Evolutionary conservation across 2,113 vertebrate genomes (phyloP).

Genomic region (Periophthalmus modestus): DNA sequence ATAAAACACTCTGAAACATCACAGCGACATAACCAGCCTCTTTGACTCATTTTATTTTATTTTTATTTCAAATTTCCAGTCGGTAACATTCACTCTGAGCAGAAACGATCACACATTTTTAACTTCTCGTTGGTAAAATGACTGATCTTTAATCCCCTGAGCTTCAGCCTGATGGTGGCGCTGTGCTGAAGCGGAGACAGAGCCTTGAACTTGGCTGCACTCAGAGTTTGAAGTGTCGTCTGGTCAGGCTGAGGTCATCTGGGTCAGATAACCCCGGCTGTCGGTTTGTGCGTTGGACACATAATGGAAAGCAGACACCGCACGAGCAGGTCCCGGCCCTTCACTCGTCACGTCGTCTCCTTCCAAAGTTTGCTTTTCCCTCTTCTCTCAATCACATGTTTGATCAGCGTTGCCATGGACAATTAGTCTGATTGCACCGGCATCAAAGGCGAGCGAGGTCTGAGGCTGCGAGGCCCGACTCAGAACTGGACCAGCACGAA

Average conservation of each 20-base stretch:
- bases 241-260: constrained; percentile 59
- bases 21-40: no score
- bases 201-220: constrained; percentile 21
- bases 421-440: constrained; percentile 81
- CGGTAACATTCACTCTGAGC: no score
- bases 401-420: constrained; percentile 78
- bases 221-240: constrained; percentile 10
- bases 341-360: constrained; percentile 83
- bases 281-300: constrained; percentile 53
- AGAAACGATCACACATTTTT: no score
- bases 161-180: not conserved
- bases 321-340: constrained; percentile 74
- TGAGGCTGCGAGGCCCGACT: constrained; percentile 57
- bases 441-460: constrained; percentile 73
- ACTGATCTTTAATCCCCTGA: no score
- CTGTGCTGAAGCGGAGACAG: not conserved
- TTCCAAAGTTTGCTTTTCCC: constrained; percentile 76
- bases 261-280: constrained; percentile 53
- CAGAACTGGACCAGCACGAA: constrained; percentile 55
- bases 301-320: constrained; percentile 79
- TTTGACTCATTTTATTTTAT: no score
- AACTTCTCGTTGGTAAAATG: no score
- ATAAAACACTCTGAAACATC: constrained; percentile 63
- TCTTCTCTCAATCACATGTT: constrained; percentile 65
- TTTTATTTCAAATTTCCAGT: no score